Conservation (phyloP, 2,888 invertebrate genomes). For the Elysia crispata region DNA sequence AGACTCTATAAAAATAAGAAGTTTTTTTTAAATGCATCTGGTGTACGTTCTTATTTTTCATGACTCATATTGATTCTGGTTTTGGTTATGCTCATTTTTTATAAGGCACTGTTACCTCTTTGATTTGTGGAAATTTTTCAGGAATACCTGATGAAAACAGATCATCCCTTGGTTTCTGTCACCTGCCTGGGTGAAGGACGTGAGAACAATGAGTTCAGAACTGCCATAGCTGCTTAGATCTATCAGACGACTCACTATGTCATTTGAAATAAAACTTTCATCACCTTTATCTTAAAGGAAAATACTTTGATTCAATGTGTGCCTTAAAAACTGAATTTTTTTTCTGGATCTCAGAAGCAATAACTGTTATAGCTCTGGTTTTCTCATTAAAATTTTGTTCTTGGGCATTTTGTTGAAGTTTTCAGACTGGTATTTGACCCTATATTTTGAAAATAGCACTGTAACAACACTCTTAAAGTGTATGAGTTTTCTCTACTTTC, state of each 20-base stretch:
- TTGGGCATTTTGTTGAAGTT: no score
- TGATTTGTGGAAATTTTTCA: conserved; percentile 52
- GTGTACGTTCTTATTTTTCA: neutral
- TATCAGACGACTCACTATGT: neutral
- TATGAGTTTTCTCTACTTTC: no score
- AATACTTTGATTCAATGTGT: neutral
- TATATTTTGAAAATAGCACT: no score
- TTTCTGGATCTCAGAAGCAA: neutral
- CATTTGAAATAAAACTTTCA: neutral
- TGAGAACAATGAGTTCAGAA: conserved; percentile 55
- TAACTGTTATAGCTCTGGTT: no score
- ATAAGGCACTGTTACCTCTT: neutral
- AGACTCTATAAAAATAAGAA: no score
- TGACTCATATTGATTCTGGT: no score
- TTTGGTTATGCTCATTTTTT: neutral
- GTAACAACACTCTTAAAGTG: no score
- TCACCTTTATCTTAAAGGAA: neutral
- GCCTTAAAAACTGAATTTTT: neutral
- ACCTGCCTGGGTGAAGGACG: conserved; percentile 64
- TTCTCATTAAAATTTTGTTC: no score
- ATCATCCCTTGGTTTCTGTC: conserved; percentile 68
- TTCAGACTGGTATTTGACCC: no score
- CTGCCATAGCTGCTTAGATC: conserved; percentile 65
- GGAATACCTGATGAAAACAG: conserved; percentile 70
- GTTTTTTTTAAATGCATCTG: no score